These are phyloP conservation scores for Gymnarchus niloticus DNA, from an alignment of 2,113 vertebrate species.

Conservation along the genomic window DNA sequence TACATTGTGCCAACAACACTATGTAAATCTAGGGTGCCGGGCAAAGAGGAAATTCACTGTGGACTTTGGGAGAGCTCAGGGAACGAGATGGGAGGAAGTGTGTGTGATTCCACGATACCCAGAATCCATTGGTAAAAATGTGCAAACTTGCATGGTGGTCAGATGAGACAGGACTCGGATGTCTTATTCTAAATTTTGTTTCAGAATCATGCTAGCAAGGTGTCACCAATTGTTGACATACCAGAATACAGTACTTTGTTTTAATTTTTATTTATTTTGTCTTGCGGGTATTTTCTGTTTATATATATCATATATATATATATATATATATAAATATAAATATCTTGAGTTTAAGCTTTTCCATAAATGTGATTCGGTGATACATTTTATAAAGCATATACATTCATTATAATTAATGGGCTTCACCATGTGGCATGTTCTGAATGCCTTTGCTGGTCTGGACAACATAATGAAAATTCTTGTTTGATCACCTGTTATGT, in stretches of 20 bases:
- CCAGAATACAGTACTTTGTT: too few relatives aligned
- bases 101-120: not conserved
- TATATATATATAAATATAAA: too few relatives aligned
- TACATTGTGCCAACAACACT: conserved; percentile 1
- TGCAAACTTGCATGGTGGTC: not conserved
- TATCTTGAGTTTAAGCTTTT: too few relatives aligned
- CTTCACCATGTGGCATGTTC: not conserved
- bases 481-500: not conserved
- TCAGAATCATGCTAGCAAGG: too few relatives aligned
- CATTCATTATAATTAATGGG: not conserved
- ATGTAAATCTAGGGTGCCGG: not conserved
- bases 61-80: not conserved
- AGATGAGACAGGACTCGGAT: not conserved
- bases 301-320: too few relatives aligned
- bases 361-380: too few relatives aligned
- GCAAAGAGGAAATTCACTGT: not conserved
- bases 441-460: not conserved
- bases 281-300: too few relatives aligned
- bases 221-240: too few relatives aligned
- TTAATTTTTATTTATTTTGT: too few relatives aligned
- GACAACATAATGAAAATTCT: not conserved
- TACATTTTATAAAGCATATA: not conserved
- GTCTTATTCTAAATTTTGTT: not conserved
- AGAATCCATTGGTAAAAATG: not conserved
- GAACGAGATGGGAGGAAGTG: not conserved